These are phyloP conservation scores for Rhopalosiphum nymphaeae DNA, from an alignment of 2,888 invertebrate species.

Conservation along the genomic window DNA sequence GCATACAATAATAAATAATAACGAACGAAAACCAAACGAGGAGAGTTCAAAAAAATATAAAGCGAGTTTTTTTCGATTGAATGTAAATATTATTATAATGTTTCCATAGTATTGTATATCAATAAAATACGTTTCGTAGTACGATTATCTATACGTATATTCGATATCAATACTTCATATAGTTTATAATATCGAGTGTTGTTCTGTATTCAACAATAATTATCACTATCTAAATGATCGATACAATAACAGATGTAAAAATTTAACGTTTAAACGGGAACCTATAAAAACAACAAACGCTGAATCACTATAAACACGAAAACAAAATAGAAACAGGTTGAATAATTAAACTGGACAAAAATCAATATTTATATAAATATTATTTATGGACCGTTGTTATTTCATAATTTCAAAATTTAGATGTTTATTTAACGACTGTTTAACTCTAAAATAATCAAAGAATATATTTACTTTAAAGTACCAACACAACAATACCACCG, in stretches of 20 bases:
- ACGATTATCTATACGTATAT: neutral
- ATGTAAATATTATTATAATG: neutral
- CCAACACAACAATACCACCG: neutral
- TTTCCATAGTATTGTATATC: neutral
- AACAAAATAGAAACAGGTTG: neutral
- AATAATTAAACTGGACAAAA: neutral
- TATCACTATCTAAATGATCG: neutral
- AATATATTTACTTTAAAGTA: neutral
- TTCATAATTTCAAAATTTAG: neutral
- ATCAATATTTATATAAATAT: neutral
- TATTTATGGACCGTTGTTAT: neutral
- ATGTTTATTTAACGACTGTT: neutral
- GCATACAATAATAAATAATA: too few species aligned
- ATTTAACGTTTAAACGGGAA: neutral
- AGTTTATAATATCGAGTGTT: neutral
- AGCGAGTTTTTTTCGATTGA: neutral
- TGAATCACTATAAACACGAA: neutral
- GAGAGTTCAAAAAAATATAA: too few species aligned
- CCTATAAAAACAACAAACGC: neutral
- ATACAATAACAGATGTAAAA: neutral
- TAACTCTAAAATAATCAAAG: neutral
- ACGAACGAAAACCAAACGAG: too few species aligned
- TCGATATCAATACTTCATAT: too few species aligned
- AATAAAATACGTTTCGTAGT: neutral
- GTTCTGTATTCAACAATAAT: neutral